Percentiles rank a stretch among this genome's conserved stretches.
phyloP scores from a whole-genome alignment of 2,113 vertebrate genomes.

The Catharus fuscescens region DNA sequence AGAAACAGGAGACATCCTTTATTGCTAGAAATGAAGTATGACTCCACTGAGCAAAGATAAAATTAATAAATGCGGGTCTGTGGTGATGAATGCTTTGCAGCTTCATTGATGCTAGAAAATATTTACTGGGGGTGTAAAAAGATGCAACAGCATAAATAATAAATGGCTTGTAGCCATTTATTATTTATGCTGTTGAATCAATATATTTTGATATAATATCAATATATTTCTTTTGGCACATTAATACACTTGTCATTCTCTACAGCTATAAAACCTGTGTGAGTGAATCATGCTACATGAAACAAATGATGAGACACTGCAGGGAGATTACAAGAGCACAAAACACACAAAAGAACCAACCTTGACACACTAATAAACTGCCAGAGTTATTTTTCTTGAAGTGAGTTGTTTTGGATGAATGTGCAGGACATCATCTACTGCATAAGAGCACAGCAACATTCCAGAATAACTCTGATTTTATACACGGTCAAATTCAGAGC shows the following conservation, averaged over 20 bases:
- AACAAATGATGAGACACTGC: constrained; percentile 18
- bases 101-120: constrained; percentile 10
- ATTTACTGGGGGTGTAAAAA: constrained; percentile 40
- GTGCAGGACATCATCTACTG: neutral
- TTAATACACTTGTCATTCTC: constrained; percentile 23
- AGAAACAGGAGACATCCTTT: neutral
- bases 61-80: neutral
- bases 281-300: constrained; percentile 16
- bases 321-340: neutral
- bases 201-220: neutral
- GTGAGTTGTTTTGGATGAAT: neutral
- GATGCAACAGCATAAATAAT: constrained; percentile 28
- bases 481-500: neutral
- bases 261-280: neutral
- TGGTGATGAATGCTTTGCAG: constrained; percentile 9
- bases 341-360: constrained; percentile 1
- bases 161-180: neutral
- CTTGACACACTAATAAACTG: neutral
- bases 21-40: neutral
- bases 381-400: neutral
- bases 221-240: constrained; percentile 20
- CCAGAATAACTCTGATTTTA: neutral
- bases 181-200: neutral
- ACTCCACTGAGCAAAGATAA: neutral
- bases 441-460: neutral